Conservation (phyloP, 1,140 invertebrate species). For the Pseudachorutes palmiensis region DNA sequence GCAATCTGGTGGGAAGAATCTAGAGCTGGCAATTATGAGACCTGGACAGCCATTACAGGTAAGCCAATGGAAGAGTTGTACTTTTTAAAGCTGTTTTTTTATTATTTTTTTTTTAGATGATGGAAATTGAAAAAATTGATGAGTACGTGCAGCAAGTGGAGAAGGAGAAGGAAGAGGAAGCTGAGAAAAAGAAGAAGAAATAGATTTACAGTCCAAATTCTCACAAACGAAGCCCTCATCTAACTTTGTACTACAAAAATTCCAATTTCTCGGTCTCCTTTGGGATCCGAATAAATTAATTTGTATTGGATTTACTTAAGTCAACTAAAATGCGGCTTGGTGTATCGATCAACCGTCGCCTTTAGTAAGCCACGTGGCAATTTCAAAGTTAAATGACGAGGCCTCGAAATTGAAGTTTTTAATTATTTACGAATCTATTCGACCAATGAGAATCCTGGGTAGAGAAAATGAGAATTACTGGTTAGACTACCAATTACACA, state of each 20-base stretch:
- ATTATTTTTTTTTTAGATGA: slow-evolving; percentile 53
- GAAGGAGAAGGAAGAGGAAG: slow-evolving; percentile 95
- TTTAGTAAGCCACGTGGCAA: background rate
- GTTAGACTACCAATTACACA: too few relatives aligned
- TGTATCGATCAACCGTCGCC: too few relatives aligned
- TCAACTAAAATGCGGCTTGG: background rate
- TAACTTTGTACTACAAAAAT: background rate
- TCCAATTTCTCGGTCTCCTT: background rate
- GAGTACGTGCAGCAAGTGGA: slow-evolving; percentile 89
- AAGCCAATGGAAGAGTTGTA: slow-evolving; percentile 16
- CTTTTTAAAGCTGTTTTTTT: background rate
- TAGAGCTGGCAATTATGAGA: slow-evolving; percentile 95
- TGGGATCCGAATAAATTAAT: background rate
- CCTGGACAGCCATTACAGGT: slow-evolving; percentile 68
- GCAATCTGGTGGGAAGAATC: slow-evolving; percentile 94
- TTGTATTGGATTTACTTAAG: background rate
- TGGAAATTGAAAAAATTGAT: slow-evolving; percentile 82
- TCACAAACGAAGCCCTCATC: background rate
- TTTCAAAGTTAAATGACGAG: background rate
- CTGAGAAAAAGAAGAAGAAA: slow-evolving; percentile 95
- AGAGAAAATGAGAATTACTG: too few relatives aligned
- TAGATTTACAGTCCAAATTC: slow-evolving; percentile 44
- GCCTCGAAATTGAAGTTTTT: too few relatives aligned
- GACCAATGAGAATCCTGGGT: too few relatives aligned
- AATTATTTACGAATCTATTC: too few relatives aligned